Conservation (phyloP, 2,113 vertebrate species). For the Zosterops lateralis region DNA sequence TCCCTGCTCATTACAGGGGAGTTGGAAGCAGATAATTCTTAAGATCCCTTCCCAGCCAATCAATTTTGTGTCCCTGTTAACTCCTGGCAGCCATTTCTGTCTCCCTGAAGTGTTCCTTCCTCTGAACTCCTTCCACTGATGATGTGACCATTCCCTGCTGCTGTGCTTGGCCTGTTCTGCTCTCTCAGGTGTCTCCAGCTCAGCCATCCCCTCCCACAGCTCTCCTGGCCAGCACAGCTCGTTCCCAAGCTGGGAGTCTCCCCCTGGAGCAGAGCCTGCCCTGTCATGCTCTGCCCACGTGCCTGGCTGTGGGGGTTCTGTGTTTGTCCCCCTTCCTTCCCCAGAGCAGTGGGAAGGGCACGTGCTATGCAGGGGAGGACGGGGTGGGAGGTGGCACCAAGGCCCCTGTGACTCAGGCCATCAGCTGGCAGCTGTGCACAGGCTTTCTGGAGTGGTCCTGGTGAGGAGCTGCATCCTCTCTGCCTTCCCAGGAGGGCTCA, state of each 20-base stretch:
- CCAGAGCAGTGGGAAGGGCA: background rate
- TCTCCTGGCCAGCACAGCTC: background rate
- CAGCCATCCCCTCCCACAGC: background rate
- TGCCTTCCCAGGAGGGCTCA: background rate
- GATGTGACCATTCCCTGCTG: rapidly evolving
- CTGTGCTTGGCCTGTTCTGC: background rate
- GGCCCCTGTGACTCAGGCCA: rapidly evolving
- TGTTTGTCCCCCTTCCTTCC: background rate
- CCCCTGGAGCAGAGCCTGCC: background rate
- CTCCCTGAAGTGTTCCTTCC: background rate
- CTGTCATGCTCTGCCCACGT: background rate
- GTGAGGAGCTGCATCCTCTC: background rate
- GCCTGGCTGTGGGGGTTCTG: background rate
- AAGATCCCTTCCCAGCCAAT: background rate
- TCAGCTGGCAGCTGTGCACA: background rate
- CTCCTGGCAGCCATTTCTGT: background rate
- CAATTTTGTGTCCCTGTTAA: background rate
- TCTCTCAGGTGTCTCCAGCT: background rate
- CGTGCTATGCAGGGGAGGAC: background rate
- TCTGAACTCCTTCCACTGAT: background rate
- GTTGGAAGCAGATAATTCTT: background rate
- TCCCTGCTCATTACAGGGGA: background rate
- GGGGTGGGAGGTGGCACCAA: background rate
- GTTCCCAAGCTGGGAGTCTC: background rate
- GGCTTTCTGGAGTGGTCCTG: background rate